Base-by-base conservation (phyloP, 2,888 invertebrate species). In the Cylindroiulus punctatus region DNA sequence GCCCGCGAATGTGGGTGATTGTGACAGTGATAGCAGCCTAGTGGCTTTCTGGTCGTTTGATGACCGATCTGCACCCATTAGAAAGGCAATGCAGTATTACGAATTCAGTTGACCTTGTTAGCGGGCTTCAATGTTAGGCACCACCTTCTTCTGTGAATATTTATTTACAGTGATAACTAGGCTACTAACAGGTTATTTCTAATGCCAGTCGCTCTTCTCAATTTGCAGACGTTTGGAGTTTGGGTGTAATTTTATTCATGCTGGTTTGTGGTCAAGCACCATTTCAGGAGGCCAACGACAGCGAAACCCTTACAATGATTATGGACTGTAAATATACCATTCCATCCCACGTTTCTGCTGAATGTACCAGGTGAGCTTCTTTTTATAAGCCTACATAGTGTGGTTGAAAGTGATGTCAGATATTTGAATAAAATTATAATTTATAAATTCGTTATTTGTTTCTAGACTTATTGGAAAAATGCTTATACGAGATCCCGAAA, bases 251-350 rank as follows among this genome's bases (percentile, higher is more conserved):
- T 90, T 93, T 99, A 82, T 99, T 96, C 92, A 99, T 99, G 98
- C 93, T 99, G 90, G 98, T 99, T 7, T 97, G 97, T 91, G 99
- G 99, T 8, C 95, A 96, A 90, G 96, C 98, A 52, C 99, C 99
- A 8, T 99, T 99, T 91, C 98, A 98, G 92, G 99, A 99, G 92
- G 98, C 98, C 44, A 99, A 99, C 91, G 99, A 99, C 92, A 98
- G 98, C 90, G 99, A 99, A 93, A 99, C 99, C 0, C 92, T 99
- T 86, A 99, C 98, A 44, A 98, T 98, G 97, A 99, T 99, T 89
- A 97, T 99, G 96, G 99, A 99, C 92, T 99, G 99, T 92, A 98
- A 98, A 93, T 99, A 98, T 91, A 95, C 95, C 87, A 95, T 98
- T 90, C 98, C 99, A 86, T 91, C 93, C 42, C 96, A 97, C 92